A percentile compares a stretch with the other conserved stretches of the same genome.
These are phyloP conservation scores for Tursiops truncatus DNA, from an alignment of 2,113 vertebrate species.

Conservation along the genomic window DNA sequence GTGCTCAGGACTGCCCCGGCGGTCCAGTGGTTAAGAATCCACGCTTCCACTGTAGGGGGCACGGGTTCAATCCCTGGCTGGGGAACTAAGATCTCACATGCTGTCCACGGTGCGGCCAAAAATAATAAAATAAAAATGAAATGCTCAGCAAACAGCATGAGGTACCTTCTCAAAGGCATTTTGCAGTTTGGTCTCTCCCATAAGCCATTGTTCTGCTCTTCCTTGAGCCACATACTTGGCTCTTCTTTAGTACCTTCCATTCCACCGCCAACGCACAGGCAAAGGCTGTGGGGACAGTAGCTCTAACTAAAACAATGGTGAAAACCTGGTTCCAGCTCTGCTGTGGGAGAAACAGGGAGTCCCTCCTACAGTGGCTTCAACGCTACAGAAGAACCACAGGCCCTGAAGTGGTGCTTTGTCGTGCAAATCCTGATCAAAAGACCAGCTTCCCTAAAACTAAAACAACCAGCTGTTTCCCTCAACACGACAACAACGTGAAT, in stretches of 20 bases:
- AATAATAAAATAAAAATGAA: background rate
- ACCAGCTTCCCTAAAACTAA: background rate
- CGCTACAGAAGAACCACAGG: background rate
- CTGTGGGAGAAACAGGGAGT: background rate
- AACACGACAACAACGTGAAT: rapidly evolving
- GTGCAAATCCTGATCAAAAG: background rate
- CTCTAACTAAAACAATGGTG: background rate
- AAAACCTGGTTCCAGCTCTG: background rate
- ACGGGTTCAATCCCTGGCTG: no score
- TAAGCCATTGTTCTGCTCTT: background rate
- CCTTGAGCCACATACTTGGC: background rate
- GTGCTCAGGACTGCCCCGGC: background rate
- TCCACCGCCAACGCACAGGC: background rate
- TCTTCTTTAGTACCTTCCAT: background rate
- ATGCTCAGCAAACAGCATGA: background rate
- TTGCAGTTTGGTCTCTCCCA: background rate
- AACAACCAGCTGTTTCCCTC: background rate
- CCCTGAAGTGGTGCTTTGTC: background rate
- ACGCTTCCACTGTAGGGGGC: no score
- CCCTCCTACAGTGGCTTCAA: background rate
- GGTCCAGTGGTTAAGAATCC: no score
- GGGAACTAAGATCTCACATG: no score
- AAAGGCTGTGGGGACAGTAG: background rate
- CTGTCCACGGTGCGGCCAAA: no score
- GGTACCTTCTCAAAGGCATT: background rate